Percentiles rank a stretch among this genome's conserved stretches.
Evolutionary conservation across 2,888 invertebrate genomes (phyloP).

Genomic region (Acronicta alni): DNA sequence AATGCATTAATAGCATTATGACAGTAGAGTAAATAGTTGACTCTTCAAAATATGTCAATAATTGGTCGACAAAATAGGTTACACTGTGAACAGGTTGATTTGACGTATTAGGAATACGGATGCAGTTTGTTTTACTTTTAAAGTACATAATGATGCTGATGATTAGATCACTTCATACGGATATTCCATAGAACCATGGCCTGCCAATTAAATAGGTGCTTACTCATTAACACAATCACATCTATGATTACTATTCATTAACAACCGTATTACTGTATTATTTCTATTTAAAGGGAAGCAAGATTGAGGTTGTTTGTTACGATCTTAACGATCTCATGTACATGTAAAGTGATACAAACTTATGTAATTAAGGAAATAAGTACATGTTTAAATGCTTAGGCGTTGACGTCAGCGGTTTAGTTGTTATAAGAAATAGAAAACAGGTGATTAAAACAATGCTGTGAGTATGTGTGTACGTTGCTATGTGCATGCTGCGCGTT

Average conservation of each 20-base stretch:
- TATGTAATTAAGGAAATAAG: slow-evolving; percentile 52
- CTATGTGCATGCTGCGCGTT: slow-evolving; percentile 66
- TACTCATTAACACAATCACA: slow-evolving; percentile 13
- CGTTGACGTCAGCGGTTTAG: slow-evolving; percentile 48
- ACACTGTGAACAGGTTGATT: neutral
- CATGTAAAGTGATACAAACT: slow-evolving; percentile 33
- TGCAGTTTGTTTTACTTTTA: neutral
- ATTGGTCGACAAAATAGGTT: too few relatives aligned
- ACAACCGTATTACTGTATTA: slow-evolving; percentile 12
- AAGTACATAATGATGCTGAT: slow-evolving; percentile 8
- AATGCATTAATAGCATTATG: too few relatives aligned
- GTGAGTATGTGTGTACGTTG: slow-evolving; percentile 48
- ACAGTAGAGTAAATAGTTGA: too few relatives aligned
- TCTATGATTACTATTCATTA: slow-evolving; percentile 13
- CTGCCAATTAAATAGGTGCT: slow-evolving; percentile 11
- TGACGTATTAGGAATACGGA: neutral
- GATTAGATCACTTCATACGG: slow-evolving; percentile 36
- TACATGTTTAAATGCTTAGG: slow-evolving; percentile 35
- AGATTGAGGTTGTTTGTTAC: slow-evolving; percentile 21
- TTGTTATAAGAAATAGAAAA: slow-evolving; percentile 51
- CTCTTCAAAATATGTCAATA: too few relatives aligned
- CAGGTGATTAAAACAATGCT: slow-evolving; percentile 50
- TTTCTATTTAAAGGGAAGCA: slow-evolving; percentile 31
- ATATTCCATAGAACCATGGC: slow-evolving; percentile 33
- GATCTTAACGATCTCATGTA: slow-evolving; percentile 25